These are phyloP conservation scores for Pseudanteris insignis DNA, from an alignment of 2,888 invertebrate genomes.

Conservation along the genomic window DNA sequence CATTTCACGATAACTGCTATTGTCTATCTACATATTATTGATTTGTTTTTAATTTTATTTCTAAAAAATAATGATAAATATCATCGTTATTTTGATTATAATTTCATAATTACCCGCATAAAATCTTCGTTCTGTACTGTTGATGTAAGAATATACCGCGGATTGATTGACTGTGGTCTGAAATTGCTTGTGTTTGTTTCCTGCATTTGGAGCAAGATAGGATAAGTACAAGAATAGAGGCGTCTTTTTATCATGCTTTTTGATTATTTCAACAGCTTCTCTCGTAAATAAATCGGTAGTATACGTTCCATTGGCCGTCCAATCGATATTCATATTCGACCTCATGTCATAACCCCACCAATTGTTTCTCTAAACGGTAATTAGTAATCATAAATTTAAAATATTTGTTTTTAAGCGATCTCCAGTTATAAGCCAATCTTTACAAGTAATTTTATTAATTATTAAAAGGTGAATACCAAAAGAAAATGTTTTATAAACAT, in stretches of 20 bases:
- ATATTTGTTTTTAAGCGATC: too few relatives aligned
- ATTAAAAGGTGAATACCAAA: too few relatives aligned
- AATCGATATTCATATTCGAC: conserved; percentile 33
- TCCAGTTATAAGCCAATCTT: too few relatives aligned
- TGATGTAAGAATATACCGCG: conserved; percentile 23
- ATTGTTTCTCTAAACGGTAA: conserved; percentile 31
- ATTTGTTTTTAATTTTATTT: too few relatives aligned
- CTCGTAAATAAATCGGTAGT: conserved; percentile 34
- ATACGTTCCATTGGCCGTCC: conserved; percentile 18
- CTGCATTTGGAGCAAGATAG: conserved; percentile 35
- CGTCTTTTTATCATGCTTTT: conserved; percentile 20
- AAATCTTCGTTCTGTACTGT: conserved; percentile 20
- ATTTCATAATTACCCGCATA: conserved; percentile 39
- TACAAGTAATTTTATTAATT: too few relatives aligned
- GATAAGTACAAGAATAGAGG: conserved; percentile 34
- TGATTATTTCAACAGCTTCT: conserved; percentile 27
- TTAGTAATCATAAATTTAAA: too few relatives aligned
- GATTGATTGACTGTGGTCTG: conserved; percentile 24
- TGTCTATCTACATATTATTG: too few relatives aligned
- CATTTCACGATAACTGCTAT: too few relatives aligned
- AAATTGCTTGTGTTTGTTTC: conserved; percentile 34
- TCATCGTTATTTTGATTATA: too few relatives aligned
- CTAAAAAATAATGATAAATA: too few relatives aligned
- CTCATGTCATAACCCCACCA: conserved; percentile 40
- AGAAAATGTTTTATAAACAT: too few relatives aligned